These are phyloP conservation scores for Elegia similella DNA, from an alignment of 2,888 invertebrate genomes.

Conservation along the genomic window DNA sequence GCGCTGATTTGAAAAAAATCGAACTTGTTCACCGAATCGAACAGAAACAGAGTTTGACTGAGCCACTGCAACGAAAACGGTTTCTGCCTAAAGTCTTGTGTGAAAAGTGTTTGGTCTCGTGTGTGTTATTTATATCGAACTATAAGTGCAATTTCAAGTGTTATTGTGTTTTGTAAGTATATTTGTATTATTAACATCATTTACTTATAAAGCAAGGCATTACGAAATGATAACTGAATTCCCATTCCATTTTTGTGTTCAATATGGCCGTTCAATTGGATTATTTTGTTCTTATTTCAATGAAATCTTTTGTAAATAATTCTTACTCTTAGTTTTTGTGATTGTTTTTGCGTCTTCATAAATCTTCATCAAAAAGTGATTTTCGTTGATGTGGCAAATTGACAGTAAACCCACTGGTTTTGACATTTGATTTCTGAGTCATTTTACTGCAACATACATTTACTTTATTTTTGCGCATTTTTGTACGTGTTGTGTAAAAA, in stretches of 20 bases:
- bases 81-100: conserved; percentile 78
- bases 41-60: conserved; percentile 36
- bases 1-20: conserved; percentile 55
- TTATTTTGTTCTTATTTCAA: conserved; percentile 38
- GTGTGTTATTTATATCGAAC: conserved; percentile 62
- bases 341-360: conserved; percentile 19
- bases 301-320: background rate
- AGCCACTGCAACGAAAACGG: conserved; percentile 71
- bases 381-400: conserved; percentile 76
- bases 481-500: background rate
- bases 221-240: conserved; percentile 25
- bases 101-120: conserved; percentile 68
- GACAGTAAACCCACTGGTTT: conserved; percentile 64
- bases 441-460: conserved; percentile 43
- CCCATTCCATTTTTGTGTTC: conserved; percentile 56
- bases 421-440: conserved; percentile 76
- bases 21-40: conserved; percentile 38
- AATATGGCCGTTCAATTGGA: conserved; percentile 75
- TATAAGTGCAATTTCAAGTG: conserved; percentile 63
- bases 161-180: conserved; percentile 72
- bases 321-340: background rate
- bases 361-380: conserved; percentile 28
- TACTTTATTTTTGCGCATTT: conserved; percentile 22
- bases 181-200: conserved; percentile 25
- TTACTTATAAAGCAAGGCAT: conserved; percentile 15